Evolutionary conservation across 2,797 vertebrate species (phyloP), one percentile per base, ranked within the genome.

Genomic region (Sciurus vulgaris): DNA sequence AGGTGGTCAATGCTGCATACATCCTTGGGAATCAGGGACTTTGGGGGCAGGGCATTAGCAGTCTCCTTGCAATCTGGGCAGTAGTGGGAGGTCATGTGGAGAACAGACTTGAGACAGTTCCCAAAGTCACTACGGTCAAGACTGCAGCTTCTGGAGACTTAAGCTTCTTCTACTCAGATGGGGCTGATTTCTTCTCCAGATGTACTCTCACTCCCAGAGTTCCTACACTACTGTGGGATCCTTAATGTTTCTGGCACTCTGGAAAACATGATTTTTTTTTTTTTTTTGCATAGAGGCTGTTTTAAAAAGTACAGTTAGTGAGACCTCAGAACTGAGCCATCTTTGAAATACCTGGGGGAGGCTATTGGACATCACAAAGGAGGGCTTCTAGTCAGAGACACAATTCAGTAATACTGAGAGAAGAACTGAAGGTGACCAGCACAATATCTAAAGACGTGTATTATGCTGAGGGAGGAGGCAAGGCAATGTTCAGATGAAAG

Each of bases 31-130:
- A 24, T 1, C 20, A 9, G n/a, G 15, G 1, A 5, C 18, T 22
- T 15, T n/a, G 28, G n/a, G 11, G 8, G 4, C 5, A 44, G 10
- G 28, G 20, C 2, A 14, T 2, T 38, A 0, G 0, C 20, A 13
- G 14, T 70, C 44, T 47, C 49, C 22, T 28, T 30, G n/a, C 1
- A 10, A 54, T 26, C 78, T 2, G 0, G 3, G 67, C 13, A 72
- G 74, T 4, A 17, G 7, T 1, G 5, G 30, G n/a, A 41, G 33
- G 22, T 2, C 33, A 5, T 0, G 0, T 33, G 47, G 54, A 63
- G 28, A 69, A 38, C 33, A 22, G 67, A 35, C 14, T 56, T 44
- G 26, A 28, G 49, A 33, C 20, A 59, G 14, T 15, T 15, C 44
- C 33, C 33, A 20, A 72, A 49, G 9, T 72, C 35, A 44, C 28